A percentile compares a stretch with the other conserved stretches of the same genome.
Evolutionary conservation across 2,113 vertebrate species (phyloP).

Genomic region (Irena cyanogastra): DNA sequence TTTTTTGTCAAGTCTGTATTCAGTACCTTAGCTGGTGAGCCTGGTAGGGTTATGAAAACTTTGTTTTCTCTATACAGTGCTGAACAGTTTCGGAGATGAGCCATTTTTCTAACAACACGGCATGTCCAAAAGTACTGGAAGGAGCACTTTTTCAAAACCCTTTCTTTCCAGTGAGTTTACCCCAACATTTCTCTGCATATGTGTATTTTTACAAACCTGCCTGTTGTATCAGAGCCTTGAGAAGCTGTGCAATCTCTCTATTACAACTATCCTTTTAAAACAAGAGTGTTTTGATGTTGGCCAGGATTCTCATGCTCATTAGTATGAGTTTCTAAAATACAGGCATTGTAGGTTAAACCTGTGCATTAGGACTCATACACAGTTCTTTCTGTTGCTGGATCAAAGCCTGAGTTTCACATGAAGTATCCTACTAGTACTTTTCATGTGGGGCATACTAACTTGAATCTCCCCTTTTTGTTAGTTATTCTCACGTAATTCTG

Average conservation of each 20-base stretch:
- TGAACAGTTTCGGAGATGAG: not conserved
- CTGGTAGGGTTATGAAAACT: not conserved
- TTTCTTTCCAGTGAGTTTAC: not conserved
- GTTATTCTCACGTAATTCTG: not conserved
- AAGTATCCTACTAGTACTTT: not conserved
- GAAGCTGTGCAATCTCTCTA: not conserved
- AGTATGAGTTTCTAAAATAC: not conserved
- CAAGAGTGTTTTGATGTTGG: not conserved
- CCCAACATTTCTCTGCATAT: not conserved
- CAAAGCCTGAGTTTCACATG: not conserved
- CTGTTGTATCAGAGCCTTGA: not conserved
- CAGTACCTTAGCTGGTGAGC: not conserved
- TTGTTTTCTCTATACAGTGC: not conserved
- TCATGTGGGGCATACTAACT: not conserved
- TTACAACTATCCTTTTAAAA: constrained; percentile 3
- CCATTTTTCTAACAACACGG: not conserved
- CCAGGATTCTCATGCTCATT: not conserved
- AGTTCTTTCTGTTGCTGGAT: not conserved
- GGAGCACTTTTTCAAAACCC: not conserved
- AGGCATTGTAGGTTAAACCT: not conserved
- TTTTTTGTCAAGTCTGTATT: not conserved
- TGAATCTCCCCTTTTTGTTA: not conserved
- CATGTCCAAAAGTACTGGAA: not conserved
- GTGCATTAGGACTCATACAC: not conserved
- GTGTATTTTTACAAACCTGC: not conserved